A percentile compares a stretch with the other conserved stretches of the same genome.
Conservation (phyloP, 2,113 vertebrate species). For the Mormyrus iriodes region DNA sequence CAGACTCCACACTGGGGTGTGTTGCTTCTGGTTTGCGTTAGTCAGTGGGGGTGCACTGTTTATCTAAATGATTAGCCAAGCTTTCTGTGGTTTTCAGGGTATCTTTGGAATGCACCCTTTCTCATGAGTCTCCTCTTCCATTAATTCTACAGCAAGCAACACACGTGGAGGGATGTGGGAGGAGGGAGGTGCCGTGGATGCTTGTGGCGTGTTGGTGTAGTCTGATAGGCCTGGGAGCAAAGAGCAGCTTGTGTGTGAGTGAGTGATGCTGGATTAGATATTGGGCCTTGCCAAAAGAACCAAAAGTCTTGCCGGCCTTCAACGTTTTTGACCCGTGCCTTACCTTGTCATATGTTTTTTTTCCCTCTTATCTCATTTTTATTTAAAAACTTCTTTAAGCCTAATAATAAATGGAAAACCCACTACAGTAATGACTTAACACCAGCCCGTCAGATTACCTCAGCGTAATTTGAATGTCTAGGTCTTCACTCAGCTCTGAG, state of each 20-base stretch:
- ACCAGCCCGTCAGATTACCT: not conserved
- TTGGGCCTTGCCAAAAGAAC: not conserved
- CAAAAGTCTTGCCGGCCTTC: not conserved
- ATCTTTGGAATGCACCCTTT: constrained; percentile 5
- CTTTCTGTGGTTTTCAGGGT: constrained; percentile 4
- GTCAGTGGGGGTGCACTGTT: constrained; percentile 35
- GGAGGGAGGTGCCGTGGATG: not conserved
- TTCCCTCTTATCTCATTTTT: not conserved
- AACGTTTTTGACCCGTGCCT: not conserved
- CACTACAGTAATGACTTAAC: not conserved
- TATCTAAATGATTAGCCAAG: constrained; percentile 39
- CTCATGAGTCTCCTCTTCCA: not conserved
- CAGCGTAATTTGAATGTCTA: not conserved
- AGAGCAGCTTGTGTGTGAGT: not conserved
- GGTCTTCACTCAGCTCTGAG: not conserved
- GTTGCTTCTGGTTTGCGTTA: constrained; percentile 27
- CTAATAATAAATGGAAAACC: not conserved
- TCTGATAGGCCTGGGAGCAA: not conserved
- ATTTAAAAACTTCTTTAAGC: not conserved
- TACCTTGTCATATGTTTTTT: not conserved
- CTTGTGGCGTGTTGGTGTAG: not conserved
- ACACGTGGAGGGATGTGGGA: not conserved
- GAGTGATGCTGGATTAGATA: not conserved
- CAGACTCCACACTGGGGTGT: constrained; percentile 19
- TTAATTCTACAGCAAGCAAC: not conserved